These are phyloP conservation scores for Empidonax alnorum DNA, from an alignment of 2,113 vertebrate genomes.

Conservation along the genomic window DNA sequence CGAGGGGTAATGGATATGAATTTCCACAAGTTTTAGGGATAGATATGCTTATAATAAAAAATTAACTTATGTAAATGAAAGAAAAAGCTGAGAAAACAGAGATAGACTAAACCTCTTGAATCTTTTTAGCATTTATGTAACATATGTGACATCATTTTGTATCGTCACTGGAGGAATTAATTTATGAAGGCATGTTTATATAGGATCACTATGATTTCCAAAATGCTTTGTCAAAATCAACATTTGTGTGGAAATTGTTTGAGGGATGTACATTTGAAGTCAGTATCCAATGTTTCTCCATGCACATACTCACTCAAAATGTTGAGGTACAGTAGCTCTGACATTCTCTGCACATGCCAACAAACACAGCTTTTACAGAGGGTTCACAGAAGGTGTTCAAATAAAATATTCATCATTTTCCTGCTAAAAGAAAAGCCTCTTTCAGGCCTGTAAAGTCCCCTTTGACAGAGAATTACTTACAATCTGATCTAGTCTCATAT, in stretches of 20 bases:
- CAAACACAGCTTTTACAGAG: conserved; percentile 66
- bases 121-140: background rate
- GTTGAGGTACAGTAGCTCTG: conserved; percentile 60
- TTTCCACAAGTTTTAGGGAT: background rate
- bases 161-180: background rate
- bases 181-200: background rate
- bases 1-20: background rate
- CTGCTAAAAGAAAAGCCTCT: conserved; percentile 51
- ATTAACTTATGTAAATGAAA: background rate
- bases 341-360: conserved; percentile 62
- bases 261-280: background rate
- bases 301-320: conserved; percentile 11
- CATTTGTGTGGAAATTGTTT: background rate
- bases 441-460: conserved; percentile 3
- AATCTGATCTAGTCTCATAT: conserved; percentile 27
- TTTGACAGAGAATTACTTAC: conserved; percentile 62
- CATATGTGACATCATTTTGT: background rate
- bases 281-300: background rate
- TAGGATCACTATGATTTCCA: background rate
- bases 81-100: background rate
- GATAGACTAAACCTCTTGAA: background rate
- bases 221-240: background rate
- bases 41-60: background rate
- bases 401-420: conserved; percentile 74
- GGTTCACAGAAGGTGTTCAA: conserved; percentile 55